Conservation (phyloP, 2,888 invertebrate genomes). For the Carabus problematicus region DNA sequence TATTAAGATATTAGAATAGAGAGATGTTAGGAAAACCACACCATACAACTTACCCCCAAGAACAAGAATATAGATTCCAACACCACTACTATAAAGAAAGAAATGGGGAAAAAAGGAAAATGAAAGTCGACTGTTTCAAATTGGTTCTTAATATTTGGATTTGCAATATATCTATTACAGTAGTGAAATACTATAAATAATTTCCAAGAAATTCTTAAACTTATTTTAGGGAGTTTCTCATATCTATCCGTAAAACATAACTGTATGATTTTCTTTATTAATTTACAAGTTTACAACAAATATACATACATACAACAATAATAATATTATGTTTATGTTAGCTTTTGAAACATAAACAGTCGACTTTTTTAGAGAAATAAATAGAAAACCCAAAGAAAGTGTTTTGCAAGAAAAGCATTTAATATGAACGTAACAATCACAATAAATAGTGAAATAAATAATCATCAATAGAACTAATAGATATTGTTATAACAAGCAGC, state of each 20-base stretch:
- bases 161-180: no score
- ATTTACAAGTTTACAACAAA: no score
- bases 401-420: constrained; percentile 55
- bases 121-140: not conserved
- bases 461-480: constrained; percentile 44
- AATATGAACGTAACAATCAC: constrained; percentile 54
- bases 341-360: constrained; percentile 1
- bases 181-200: no score
- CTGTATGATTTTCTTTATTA: no score
- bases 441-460: constrained; percentile 53
- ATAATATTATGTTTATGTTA: constrained; percentile 17
- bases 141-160: no score
- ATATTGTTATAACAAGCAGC: constrained; percentile 38
- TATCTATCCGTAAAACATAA: no score
- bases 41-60: constrained; percentile 22
- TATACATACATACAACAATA: no score
- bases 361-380: constrained; percentile 36
- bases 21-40: constrained; percentile 6
- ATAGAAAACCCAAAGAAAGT: constrained; percentile 47
- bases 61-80: constrained; percentile 26
- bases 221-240: no score
- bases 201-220: no score
- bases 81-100: constrained; percentile 24
- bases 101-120: constrained; percentile 8
- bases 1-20: constrained; percentile 1